phyloP scores from a whole-genome alignment of 1,140 invertebrate species.

The Bombus waltoni region DNA sequence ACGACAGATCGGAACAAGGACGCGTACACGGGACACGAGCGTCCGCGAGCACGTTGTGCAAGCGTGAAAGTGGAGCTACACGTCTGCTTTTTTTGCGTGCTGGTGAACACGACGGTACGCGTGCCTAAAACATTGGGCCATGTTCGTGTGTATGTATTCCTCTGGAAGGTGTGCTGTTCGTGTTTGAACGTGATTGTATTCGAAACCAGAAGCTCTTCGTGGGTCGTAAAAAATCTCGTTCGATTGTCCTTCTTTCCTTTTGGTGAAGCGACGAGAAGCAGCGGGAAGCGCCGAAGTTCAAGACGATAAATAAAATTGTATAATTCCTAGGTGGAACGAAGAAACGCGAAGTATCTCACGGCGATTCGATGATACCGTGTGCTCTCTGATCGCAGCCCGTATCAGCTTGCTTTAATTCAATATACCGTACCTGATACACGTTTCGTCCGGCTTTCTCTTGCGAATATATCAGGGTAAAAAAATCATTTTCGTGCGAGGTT shows the following conservation, averaged over 20 bases:
- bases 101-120: slow-evolving; percentile 9
- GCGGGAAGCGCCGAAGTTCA: background rate
- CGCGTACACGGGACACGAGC: background rate
- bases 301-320: background rate
- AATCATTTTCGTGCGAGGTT: slow-evolving; percentile 10
- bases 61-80: background rate
- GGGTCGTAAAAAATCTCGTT: background rate
- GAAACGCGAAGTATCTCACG: background rate
- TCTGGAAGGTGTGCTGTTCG: slow-evolving; percentile 42
- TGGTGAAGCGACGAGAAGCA: background rate
- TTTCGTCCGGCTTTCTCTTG: background rate
- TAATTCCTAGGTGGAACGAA: background rate
- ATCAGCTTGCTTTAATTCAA: background rate
- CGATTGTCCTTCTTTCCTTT: too few species aligned
- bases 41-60: background rate
- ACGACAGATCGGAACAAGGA: slow-evolving; percentile 23
- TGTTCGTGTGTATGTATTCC: slow-evolving; percentile 48
- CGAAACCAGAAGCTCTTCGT: background rate
- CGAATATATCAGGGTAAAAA: too few species aligned
- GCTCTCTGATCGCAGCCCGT: background rate
- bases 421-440: slow-evolving; percentile 15
- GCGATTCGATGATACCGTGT: background rate
- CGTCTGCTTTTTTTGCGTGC: slow-evolving; percentile 18
- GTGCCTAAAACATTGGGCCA: slow-evolving; percentile 17
- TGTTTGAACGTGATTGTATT: slow-evolving; percentile 49